A percentile compares a stretch with the other conserved stretches of the same genome.
phyloP scores from a whole-genome alignment of 2,113 vertebrate genomes.

The Cnemophilus loriae region DNA sequence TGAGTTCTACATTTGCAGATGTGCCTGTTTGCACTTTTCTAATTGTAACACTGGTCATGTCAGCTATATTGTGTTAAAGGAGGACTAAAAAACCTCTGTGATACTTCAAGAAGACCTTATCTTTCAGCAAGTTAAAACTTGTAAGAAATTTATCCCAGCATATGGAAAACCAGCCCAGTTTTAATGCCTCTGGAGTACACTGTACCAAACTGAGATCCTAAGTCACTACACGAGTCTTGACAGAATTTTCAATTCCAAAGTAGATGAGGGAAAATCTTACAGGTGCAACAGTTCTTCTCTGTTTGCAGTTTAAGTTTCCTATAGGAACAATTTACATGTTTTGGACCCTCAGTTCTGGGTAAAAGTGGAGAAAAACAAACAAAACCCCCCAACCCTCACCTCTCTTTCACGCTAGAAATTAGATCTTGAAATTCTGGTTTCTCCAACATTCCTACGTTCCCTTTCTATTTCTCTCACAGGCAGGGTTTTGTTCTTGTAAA shows the following conservation, averaged over 20 bases:
- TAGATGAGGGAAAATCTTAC: neutral
- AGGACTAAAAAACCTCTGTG: neutral
- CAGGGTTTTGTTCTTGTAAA: neutral
- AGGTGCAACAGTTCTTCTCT: neutral
- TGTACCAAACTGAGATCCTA: neutral
- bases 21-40: neutral
- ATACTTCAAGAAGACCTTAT: neutral
- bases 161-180: neutral
- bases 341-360: neutral
- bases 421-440: neutral
- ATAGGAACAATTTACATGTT: neutral
- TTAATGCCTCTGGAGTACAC: neutral
- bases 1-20: neutral
- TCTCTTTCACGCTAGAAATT: neutral
- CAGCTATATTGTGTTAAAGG: neutral
- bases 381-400: too few relatives aligned
- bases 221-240: neutral
- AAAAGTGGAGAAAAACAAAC: neutral
- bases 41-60: neutral
- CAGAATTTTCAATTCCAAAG: neutral
- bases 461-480: neutral
- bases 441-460: fast-evolving
- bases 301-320: neutral
- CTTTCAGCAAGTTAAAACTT: neutral
- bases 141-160: neutral